Evolutionary conservation across 2,797 vertebrate genomes (phyloP), one percentile per base, ranked within the genome.

Genomic region (Propithecus perrieri): DNA sequence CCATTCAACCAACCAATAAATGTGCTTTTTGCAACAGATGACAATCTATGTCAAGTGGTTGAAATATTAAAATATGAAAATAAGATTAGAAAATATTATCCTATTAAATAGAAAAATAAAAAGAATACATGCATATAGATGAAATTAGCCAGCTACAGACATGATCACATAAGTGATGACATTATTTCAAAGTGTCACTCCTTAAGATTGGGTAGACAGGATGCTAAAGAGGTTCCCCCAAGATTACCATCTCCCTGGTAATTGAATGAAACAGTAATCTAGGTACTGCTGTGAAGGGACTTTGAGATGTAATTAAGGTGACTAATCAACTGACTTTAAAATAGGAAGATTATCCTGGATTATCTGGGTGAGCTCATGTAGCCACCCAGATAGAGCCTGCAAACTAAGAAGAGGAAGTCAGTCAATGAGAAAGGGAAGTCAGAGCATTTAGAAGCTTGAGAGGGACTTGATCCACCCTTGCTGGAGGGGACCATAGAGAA

Each of bases 251-350:
- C 24, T 48, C 24, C 18, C 50, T 63, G 69, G 46, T 38, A 67
- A 89, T 65, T 91, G 59, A 24, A 55, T 43, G 11, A 57, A 92
- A 84, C 2, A 5, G 33, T 67, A 91, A 86, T 28, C 43, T 78
- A 92, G 55, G n/a, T 35, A 65, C 15, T n/a, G 33, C 20, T 14
- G 33, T 71, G 35, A 93, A 50, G 50, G 28, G 81, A 92, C 8
- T 41, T 57, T 71, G 24, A 71, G 14, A n/a, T 84, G 0, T 43
- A 91, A 89, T 75, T 85, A 89, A 93, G n/a, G 74, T 95, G 85
- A 89, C 20, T 76, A 85, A 88, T 74, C 48, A 92, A 80, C 43
- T 72, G 38, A 55, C 35, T 92, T 96, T 85, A 65, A 85, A 93
- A 78, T 12, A 78, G 76, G 55, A 7, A 90, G 80, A 57, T 92